Evolutionary conservation across 2,113 vertebrate species (phyloP), one percentile per base, ranked within the genome.

Genomic region (Chlorocebus sabaeus): DNA sequence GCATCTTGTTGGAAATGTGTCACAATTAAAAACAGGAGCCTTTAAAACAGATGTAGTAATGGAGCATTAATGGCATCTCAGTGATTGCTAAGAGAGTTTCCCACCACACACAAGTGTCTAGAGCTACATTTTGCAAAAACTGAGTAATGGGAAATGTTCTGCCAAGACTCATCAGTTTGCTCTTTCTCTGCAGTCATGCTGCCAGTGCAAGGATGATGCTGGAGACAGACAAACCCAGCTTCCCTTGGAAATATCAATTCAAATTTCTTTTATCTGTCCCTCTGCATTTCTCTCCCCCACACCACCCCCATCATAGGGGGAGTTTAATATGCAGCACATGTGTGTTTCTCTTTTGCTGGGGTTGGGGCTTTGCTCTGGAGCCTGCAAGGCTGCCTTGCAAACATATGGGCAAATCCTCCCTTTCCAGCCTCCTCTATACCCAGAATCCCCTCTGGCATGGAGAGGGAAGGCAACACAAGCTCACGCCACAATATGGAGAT

Each of bases 181-280:
- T 96, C 90, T 98, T 97, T 96, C 96, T 81, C 89, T 98, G 93
- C 93, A 97, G 93, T 72, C 89, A 10, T 67, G 81, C 64, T 95
- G 92, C 92, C 92, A 96, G 87, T n/a, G 89, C 3, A 1, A 78
- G 90, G 90, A 96, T 80, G 98, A 45, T 30, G 50, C 43, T 18
- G 30, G 38, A 73, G 72, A 73, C 88, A 80, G 84, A 68, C 59
- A 79, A 68, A 22, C 4, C 85, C 93, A 50, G 67, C 32, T 79
- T 67, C 64, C 88, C 75, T 55, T 52, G 83, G 89, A 90, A 81
- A 64, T 38, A 38, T 35, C 30, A 45, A 17, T 20, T 88, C 79
- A 2, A 23, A 91, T 16, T 80, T 89, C 67, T 55, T 20, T 43
- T 68, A 27, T 86, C 61, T 89, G 55, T 78, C 68, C 64, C 76